Evolutionary conservation across 2,888 invertebrate species (phyloP).

Genomic region (Antheraea yamamai): DNA sequence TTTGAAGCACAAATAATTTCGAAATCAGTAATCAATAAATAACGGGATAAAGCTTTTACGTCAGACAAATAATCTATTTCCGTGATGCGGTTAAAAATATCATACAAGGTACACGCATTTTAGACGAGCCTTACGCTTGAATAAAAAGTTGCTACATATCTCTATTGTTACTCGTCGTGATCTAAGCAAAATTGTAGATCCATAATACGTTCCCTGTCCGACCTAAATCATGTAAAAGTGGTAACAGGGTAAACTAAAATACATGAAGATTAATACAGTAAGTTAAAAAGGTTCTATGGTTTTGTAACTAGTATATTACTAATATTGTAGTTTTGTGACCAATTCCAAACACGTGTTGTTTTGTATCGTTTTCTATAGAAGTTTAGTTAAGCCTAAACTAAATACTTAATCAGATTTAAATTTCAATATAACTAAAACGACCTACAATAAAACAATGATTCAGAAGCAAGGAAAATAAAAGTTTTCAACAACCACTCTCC

Average conservation of each 20-base stretch:
- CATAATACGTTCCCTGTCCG: slow-evolving; percentile 47
- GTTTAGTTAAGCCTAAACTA: not conserved
- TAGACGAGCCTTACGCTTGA: not conserved
- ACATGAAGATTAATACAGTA: slow-evolving; percentile 35
- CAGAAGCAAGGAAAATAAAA: slow-evolving; percentile 49
- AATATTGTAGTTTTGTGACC: not conserved
- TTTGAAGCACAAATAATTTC: not conserved
- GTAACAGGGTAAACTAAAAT: slow-evolving; percentile 38
- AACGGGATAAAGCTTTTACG: not conserved
- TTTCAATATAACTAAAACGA: not conserved
- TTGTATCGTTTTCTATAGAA: not conserved
- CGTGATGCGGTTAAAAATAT: not conserved
- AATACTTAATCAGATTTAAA: not conserved
- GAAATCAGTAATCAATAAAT: not conserved
- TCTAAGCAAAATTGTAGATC: not conserved
- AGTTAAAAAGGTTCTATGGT: not conserved
- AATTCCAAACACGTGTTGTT: not conserved
- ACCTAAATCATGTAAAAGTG: slow-evolving; percentile 52
- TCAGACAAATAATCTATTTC: not conserved
- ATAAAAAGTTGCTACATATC: not conserved
- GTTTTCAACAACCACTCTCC: slow-evolving; percentile 51
- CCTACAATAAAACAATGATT: not conserved
- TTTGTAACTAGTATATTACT: not conserved
- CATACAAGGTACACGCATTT: not conserved
- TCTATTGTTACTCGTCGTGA: not conserved